Evolutionary conservation across 2,888 invertebrate genomes (phyloP).

Genomic region (Petrophora chlorosata): DNA sequence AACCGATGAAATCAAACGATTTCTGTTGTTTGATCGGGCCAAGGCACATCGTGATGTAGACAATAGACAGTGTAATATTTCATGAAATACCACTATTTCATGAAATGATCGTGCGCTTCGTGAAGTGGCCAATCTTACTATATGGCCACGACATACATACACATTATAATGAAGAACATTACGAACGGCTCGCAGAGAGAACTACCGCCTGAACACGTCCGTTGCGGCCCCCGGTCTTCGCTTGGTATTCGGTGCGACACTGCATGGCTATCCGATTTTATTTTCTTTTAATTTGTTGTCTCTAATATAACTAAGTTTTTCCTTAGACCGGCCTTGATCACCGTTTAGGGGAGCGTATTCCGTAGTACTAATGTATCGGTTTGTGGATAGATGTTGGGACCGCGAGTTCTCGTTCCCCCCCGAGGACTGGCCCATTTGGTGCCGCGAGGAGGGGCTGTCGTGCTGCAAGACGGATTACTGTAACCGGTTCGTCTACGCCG

Average conservation of each 20-base stretch:
- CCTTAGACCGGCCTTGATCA: slow-evolving; percentile 79
- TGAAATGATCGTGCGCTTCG: too few species aligned
- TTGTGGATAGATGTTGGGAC: slow-evolving; percentile 85
- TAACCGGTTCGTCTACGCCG: slow-evolving; percentile 74
- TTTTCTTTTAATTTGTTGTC: slow-evolving; percentile 54
- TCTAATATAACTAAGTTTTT: slow-evolving; percentile 69
- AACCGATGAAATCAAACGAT: too few species aligned
- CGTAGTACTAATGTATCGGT: slow-evolving; percentile 55
- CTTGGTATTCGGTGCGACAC: slow-evolving; percentile 65
- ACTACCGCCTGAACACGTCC: slow-evolving; percentile 21
- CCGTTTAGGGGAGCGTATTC: slow-evolving; percentile 47
- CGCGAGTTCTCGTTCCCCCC: slow-evolving; percentile 84
- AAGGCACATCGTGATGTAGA: too few species aligned
- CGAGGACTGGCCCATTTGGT: slow-evolving; percentile 84
- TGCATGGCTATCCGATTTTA: slow-evolving; percentile 68
- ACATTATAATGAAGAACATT: not conserved
- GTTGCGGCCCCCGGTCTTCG: slow-evolving; percentile 37
- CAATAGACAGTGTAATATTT: too few species aligned
- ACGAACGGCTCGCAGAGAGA: not conserved
- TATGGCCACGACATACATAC: too few species aligned
- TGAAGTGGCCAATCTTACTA: too few species aligned
- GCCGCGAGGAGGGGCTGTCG: slow-evolving; percentile 76
- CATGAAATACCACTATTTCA: too few species aligned
- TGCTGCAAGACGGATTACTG: slow-evolving; percentile 90
- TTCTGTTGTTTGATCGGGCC: too few species aligned